Base-by-base conservation (phyloP, 2,888 invertebrate species). In the Erynnis tages region DNA sequence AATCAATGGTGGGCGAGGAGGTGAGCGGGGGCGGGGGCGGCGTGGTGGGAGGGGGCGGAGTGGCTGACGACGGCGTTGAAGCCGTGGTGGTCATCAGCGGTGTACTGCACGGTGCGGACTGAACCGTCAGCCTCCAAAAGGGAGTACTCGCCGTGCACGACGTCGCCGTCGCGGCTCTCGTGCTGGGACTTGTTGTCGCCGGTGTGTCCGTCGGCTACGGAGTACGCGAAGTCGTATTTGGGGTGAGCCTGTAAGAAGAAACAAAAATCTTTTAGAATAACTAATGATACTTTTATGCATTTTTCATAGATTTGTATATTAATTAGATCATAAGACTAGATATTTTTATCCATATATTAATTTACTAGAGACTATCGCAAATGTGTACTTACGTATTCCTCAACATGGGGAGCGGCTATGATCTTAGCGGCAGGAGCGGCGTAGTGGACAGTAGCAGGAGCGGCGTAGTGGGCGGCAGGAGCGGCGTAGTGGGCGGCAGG, bases 131-230 rank as follows among this genome's bases (percentile, higher is more conserved):
- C 87, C 70, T 86, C 84, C 44, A 78, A 46, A 48, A 86, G 73
- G 8, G 81, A 76, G 79, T 86, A 85, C 64, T 62, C 73, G 55
- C 93, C 93, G 67, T 91, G 90, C 59, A 93, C 93, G 45, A 86
- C 91, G 67, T 93, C 91, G n/a, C n/a, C n/a, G n/a, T n/a, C n/a
- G n/a, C n/a, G n/a, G n/a, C n/a, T n/a, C n/a, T n/a, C n/a, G n/a
- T n/a, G n/a, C n/a, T n/a, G n/a, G n/a, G n/a, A n/a, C n/a, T n/a
- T n/a, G n/a, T n/a, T n/a, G n/a, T n/a, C n/a, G n/a, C n/a, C n/a
- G n/a, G n/a, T n/a, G n/a, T n/a, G n/a, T n/a, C n/a, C n/a, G n/a
- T n/a, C n/a, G n/a, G n/a, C n/a, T n/a, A n/a, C n/a, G n/a, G n/a
- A n/a, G n/a, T n/a, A n/a, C n/a, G n/a, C n/a, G n/a, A n/a, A n/a